These are phyloP conservation scores for Pelodiscus sinensis DNA, from an alignment of 2,113 vertebrate species.

Conservation along the genomic window DNA sequence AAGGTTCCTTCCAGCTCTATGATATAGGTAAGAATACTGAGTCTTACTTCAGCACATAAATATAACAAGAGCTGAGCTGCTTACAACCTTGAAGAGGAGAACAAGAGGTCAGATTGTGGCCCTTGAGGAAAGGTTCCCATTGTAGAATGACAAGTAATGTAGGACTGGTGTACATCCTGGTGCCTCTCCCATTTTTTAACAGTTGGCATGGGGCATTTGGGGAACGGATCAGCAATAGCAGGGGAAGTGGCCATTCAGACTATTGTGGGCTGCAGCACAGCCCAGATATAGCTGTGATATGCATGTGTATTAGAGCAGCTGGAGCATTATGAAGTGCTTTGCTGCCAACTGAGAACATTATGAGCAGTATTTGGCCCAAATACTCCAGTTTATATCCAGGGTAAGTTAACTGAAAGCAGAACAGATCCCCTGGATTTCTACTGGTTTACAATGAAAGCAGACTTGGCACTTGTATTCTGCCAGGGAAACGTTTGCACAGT, in stretches of 20 bases:
- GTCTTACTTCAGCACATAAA: too few species aligned
- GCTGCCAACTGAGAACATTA: background rate
- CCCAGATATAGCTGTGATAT: background rate
- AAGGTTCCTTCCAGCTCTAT: too few species aligned
- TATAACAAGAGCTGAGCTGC: too few species aligned
- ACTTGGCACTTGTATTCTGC: background rate
- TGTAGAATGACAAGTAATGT: background rate
- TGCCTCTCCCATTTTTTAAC: background rate
- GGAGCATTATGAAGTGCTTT: background rate
- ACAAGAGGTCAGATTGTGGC: background rate
- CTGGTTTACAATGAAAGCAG: background rate
- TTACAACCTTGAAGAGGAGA: accelerated
- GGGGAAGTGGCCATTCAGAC: background rate
- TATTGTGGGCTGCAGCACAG: background rate
- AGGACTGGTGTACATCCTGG: background rate
- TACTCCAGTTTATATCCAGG: background rate
- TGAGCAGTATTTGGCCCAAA: background rate
- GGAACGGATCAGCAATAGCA: background rate
- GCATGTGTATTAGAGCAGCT: accelerated
- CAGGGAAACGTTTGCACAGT: background rate
- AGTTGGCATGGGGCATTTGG: background rate
- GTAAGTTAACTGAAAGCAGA: background rate
- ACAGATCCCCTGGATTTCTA: background rate
- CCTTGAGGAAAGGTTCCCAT: background rate
- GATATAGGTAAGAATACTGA: too few species aligned